phyloP scores from a whole-genome alignment of 2,888 invertebrate genomes.

The Morpho helenor region DNA sequence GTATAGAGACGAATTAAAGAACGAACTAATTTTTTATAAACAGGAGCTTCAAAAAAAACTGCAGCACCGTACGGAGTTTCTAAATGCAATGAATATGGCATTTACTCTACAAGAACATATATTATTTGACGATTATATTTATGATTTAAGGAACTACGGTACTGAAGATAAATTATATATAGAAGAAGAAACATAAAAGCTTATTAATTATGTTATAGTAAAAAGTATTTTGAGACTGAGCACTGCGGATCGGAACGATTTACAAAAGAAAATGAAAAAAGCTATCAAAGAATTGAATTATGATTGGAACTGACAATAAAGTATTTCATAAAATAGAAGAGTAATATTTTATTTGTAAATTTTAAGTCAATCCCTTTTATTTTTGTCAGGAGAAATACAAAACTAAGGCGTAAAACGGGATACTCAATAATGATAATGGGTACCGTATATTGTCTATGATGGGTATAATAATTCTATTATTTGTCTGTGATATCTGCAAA shows the following conservation, averaged over 20 bases:
- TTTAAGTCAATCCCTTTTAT: too few species aligned
- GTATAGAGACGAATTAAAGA: constrained; percentile 36
- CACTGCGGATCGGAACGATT: constrained; percentile 27
- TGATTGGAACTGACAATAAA: constrained; percentile 2
- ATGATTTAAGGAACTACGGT: constrained; percentile 33
- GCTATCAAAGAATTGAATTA: constrained; percentile 41
- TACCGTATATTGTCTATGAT: too few species aligned
- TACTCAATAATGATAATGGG: too few species aligned
- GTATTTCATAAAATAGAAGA: too few species aligned
- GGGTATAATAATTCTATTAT: too few species aligned
- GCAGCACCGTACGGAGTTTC: constrained; percentile 35
- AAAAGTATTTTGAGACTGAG: constrained; percentile 29
- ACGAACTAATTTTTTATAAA: constrained; percentile 34
- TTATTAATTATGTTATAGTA: constrained; percentile 34
- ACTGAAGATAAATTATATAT: constrained; percentile 29
- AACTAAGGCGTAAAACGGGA: too few species aligned
- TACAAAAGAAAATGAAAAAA: constrained; percentile 35
- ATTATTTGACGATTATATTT: constrained; percentile 46
- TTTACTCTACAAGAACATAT: constrained; percentile 42
- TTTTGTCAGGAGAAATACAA: too few species aligned
- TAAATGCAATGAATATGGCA: constrained; percentile 43
- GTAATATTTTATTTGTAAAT: too few species aligned
- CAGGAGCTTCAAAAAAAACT: constrained; percentile 31
- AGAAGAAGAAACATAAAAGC: constrained; percentile 31
- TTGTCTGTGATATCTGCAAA: too few species aligned